Evolutionary conservation across 2,888 invertebrate genomes (phyloP), one percentile per base, ranked within the genome.

Genomic region (Galerucella pusilla): DNA sequence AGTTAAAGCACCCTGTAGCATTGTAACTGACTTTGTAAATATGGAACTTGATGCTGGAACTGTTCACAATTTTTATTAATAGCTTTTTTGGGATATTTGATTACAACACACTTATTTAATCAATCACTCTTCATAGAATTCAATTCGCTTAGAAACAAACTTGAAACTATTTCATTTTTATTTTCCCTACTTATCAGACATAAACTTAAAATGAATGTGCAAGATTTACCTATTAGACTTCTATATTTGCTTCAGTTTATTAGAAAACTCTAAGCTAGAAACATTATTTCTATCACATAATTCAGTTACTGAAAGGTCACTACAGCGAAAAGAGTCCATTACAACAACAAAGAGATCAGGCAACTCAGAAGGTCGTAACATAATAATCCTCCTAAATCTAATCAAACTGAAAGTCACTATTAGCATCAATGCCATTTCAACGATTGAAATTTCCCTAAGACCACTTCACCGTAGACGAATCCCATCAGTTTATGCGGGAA

Each of bases 401-500:
- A 72, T 72, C 66, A 60, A 66, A 72, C 66, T 72, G 60, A 72
- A 67, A 72, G 72, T 72, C 60, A 46, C 60, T 60, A 72, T 72
- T 72, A 66, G 59, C 72, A 66, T 72, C 72, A 49, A 35, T 67
- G 66, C 72, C 66, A 72, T 72, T 72, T 49, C 66, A 72, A 49
- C 59, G 66, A 72, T 72, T 72, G 72, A 67, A 72, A 72, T 72
- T 66, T 72, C 72, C 66, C 72, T 67, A 72, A 72, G 28, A 72
- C 66, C 72, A 67, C 66, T 67, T 52, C 28, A 67, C 42, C 20
- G 67, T 67, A 67, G 66, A 66, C 42, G 49, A 72, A 72, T 72
- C 72, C 42, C 73, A 73, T 76, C 73, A 63, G 70, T 76, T 73
- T 76, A 71, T 76, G 73, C 73, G 71, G 63, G 67, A 61, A 76